These are phyloP conservation scores for Formica exsecta DNA, from an alignment of 1,140 invertebrate species.

Conservation along the genomic window DNA sequence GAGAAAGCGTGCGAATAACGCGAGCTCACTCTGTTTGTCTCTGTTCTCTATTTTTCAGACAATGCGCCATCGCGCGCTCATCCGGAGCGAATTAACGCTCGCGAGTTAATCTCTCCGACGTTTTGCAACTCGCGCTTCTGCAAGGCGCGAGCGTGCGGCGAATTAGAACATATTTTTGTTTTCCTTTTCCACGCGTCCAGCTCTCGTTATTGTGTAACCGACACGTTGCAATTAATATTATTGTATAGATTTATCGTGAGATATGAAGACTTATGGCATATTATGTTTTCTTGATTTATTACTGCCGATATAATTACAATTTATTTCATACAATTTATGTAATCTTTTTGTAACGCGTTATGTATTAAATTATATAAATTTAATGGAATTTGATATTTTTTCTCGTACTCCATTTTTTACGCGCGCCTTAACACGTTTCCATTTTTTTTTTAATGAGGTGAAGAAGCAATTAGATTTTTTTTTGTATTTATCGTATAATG, in stretches of 20 bases:
- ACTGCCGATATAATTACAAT: neutral
- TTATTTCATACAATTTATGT: neutral
- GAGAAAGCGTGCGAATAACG: slow-evolving; percentile 33
- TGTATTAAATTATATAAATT: slow-evolving; percentile 36
- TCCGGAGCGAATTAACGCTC: slow-evolving; percentile 31
- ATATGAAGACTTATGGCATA: slow-evolving; percentile 2
- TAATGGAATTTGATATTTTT: neutral
- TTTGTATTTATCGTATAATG: neutral
- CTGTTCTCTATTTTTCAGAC: neutral
- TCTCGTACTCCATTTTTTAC: too few species aligned
- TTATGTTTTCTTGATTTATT: too few species aligned
- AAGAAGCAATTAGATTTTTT: neutral
- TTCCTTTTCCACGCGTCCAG: neutral
- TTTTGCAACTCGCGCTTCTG: slow-evolving; percentile 12
- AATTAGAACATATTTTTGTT: slow-evolving; percentile 18
- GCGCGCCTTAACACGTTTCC: too few species aligned
- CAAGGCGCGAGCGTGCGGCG: neutral
- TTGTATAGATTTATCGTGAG: neutral
- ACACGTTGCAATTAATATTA: neutral
- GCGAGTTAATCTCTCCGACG: slow-evolving; percentile 6
- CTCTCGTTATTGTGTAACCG: slow-evolving; percentile 11
- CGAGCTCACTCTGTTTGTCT: neutral
- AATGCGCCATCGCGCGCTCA: neutral
- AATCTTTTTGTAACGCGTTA: slow-evolving; percentile 4
- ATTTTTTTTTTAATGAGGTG: neutral